These are phyloP conservation scores for Rhinella marina DNA, from an alignment of 2,797 vertebrate species.

Conservation along the genomic window DNA sequence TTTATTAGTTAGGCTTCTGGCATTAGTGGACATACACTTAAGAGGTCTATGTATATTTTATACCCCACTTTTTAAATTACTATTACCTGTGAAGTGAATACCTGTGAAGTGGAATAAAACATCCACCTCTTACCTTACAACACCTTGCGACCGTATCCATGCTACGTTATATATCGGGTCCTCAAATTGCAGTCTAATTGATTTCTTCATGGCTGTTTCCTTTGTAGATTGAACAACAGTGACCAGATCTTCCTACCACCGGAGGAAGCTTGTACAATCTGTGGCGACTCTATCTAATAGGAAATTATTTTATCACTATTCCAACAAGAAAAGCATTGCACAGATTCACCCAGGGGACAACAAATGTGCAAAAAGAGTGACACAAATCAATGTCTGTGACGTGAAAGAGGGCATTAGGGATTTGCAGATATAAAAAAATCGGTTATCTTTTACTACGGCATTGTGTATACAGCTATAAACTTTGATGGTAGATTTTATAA, in stretches of 20 bases:
- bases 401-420: constrained; percentile 41
- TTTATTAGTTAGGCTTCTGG: no score
- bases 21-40: no score
- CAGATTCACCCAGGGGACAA: constrained; percentile 23
- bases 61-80: no score
- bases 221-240: background rate
- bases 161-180: background rate
- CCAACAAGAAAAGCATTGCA: constrained; percentile 32
- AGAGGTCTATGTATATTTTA: no score
- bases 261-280: constrained; percentile 13
- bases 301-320: constrained; percentile 54
- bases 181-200: background rate
- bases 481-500: background rate
- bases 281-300: constrained; percentile 38
- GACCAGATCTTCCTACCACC: constrained; percentile 16
- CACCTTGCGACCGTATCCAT: background rate
- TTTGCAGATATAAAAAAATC: constrained; percentile 30
- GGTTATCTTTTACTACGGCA: constrained; percentile 6
- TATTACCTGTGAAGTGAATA: no score
- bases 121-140: background rate
- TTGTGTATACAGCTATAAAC: background rate
- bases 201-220: background rate
- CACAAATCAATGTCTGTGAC: constrained; percentile 39
- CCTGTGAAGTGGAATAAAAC: no score
- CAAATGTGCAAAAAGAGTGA: constrained; percentile 24